A percentile compares a stretch with the other conserved stretches of the same genome.
Evolutionary conservation across 37 sponge, comb jelly and placozoan species (phyloP).

Genomic region (Hexactinellida sp.): DNA sequence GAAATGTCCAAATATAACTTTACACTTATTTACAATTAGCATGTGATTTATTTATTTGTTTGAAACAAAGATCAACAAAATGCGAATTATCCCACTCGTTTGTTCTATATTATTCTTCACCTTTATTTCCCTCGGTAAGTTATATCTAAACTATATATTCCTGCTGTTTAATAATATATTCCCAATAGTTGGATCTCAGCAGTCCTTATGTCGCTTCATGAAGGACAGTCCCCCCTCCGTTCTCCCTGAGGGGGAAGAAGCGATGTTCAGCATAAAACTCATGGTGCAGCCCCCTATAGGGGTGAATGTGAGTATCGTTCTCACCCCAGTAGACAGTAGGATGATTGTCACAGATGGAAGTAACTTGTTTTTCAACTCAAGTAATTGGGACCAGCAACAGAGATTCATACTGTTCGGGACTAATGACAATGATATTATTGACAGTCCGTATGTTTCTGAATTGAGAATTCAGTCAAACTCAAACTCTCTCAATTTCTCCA

Average conservation of each 20-base stretch:
- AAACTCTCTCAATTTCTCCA: background rate
- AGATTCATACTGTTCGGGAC: conserved; percentile 38
- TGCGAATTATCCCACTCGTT: background rate
- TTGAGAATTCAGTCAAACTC: background rate
- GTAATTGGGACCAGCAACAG: conserved; percentile 46
- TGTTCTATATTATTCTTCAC: background rate
- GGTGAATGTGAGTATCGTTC: background rate
- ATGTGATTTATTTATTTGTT: background rate
- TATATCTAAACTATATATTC: background rate
- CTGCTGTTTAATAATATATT: background rate
- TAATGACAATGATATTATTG: conserved; percentile 62
- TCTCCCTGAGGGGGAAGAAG: conserved; percentile 38
- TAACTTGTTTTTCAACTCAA: conserved; percentile 37
- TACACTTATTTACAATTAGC: background rate
- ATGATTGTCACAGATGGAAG: background rate
- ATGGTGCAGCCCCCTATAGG: conserved; percentile 32
- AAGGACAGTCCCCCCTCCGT: conserved; percentile 27
- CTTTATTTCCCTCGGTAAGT: background rate
- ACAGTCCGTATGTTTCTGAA: conserved; percentile 39
- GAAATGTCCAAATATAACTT: too few relatives aligned
- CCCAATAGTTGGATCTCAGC: background rate
- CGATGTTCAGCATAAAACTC: conserved; percentile 27
- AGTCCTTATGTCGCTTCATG: conserved; percentile 19
- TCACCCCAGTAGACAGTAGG: conserved; percentile 18
- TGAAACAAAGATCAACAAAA: background rate